Percentiles rank a stretch among this genome's conserved stretches.
phyloP scores from a whole-genome alignment of 1,140 invertebrate species.

The Mylabris phalerata region DNA sequence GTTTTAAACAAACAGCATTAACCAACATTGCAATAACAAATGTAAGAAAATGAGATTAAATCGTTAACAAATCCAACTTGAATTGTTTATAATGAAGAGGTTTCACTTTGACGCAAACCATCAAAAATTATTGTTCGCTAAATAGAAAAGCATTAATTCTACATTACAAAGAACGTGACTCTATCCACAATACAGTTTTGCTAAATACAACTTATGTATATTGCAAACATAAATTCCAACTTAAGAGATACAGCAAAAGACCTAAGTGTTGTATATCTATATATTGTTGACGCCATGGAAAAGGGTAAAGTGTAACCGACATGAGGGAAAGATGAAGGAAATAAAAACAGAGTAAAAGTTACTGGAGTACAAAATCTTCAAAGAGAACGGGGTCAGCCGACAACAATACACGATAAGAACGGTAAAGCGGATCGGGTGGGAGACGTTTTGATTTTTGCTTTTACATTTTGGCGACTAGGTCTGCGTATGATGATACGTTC shows the following conservation, averaged over 20 bases:
- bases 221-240: slow-evolving; percentile 19
- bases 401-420: slow-evolving; percentile 20
- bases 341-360: neutral
- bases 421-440: neutral
- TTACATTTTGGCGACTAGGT: neutral
- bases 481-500: neutral
- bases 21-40: too few relatives aligned
- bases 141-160: too few relatives aligned
- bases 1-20: slow-evolving; percentile 9
- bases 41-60: too few relatives aligned
- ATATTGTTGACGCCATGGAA: too few relatives aligned
- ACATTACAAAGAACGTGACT: neutral
- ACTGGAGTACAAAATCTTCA: neutral
- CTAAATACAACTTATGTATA: slow-evolving; percentile 24
- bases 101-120: too few relatives aligned
- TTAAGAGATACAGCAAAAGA: neutral
- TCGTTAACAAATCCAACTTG: too few relatives aligned
- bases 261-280: too few relatives aligned
- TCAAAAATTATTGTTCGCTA: too few relatives aligned
- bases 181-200: slow-evolving; percentile 12
- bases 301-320: too few relatives aligned
- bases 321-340: neutral
- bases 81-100: too few relatives aligned
- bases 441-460: neutral
- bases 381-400: slow-evolving; percentile 16